Conservation (phyloP, 1,140 invertebrate species). For the Orchestia grillus region DNA sequence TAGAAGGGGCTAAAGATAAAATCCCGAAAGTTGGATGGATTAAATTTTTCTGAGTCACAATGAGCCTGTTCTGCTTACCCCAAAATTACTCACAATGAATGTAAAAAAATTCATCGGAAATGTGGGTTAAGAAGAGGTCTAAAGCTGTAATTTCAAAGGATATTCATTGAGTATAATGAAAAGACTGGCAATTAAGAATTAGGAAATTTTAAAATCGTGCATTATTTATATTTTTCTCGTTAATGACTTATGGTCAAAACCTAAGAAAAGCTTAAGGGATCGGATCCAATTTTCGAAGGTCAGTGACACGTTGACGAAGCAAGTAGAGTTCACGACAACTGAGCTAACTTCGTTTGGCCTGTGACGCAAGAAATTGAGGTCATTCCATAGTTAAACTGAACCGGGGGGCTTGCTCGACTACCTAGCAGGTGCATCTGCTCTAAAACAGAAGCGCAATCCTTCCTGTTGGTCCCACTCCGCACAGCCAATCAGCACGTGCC, state of each 20-base stretch:
- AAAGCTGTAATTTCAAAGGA: neutral
- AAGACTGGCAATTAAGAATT: neutral
- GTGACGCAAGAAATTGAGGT: neutral
- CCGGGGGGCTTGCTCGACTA: neutral
- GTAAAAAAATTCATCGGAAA: neutral
- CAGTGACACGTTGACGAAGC: neutral
- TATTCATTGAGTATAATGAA: neutral
- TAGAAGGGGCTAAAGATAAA: no score
- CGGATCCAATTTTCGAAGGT: neutral
- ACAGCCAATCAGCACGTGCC: neutral
- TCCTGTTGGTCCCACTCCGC: neutral
- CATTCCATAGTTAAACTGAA: neutral
- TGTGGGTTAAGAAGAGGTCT: neutral
- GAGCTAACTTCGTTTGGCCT: neutral
- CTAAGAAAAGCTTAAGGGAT: neutral
- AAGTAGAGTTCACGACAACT: neutral
- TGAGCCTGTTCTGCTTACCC: no score
- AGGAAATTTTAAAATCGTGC: neutral
- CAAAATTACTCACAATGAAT: neutral
- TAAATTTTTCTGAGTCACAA: neutral
- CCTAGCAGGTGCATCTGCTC: neutral
- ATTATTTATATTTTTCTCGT: neutral
- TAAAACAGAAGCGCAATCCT: neutral
- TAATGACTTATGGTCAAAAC: neutral
- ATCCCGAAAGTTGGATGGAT: no score